These are phyloP conservation scores for Daboia siamensis DNA, from an alignment of 2,113 vertebrate species.

Conservation along the genomic window DNA sequence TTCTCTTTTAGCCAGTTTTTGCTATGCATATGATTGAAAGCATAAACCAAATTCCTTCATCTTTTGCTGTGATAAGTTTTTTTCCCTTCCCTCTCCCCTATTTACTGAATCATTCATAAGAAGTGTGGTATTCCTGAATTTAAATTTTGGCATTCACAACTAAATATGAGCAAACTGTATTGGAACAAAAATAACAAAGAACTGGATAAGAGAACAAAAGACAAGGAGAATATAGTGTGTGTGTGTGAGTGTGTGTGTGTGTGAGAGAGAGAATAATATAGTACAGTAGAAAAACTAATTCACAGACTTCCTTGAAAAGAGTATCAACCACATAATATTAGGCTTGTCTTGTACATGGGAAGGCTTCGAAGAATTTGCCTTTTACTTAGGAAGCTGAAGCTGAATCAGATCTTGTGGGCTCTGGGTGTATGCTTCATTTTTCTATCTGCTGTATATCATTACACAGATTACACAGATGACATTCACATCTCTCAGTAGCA, in stretches of 20 bases:
- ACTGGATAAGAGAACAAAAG: neutral
- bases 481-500: neutral
- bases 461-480: neutral
- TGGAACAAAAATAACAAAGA: neutral
- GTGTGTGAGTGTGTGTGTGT: neutral
- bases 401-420: neutral
- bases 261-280: neutral
- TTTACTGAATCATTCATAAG: neutral
- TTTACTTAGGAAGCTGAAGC: neutral
- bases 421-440: neutral
- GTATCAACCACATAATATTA: neutral
- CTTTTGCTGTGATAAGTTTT: neutral
- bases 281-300: neutral
- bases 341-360: neutral
- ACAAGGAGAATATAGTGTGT: neutral
- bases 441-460: neutral
- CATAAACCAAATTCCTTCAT: neutral
- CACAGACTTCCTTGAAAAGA: neutral
- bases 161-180: neutral
- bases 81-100: neutral
- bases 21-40: neutral
- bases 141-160: neutral
- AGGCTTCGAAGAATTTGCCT: neutral
- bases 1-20: neutral
- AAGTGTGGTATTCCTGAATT: neutral